Conservation (phyloP, 2,888 invertebrate genomes). For the Helobdella robusta region DNA sequence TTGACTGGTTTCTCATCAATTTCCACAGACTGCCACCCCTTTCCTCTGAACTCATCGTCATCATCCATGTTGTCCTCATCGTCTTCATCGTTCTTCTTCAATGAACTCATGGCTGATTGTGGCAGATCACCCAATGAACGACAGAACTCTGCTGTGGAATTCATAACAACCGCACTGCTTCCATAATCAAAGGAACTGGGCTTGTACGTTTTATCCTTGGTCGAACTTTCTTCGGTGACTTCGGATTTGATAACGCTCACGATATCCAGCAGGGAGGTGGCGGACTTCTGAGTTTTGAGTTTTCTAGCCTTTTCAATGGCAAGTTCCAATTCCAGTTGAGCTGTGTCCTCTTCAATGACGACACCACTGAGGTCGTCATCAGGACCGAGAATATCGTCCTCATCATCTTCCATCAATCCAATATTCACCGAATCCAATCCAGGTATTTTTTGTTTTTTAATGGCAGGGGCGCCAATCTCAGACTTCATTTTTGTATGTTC, state of each 20-base stretch:
- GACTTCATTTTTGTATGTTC: neutral
- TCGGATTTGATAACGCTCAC: neutral
- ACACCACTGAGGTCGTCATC: conserved; percentile 53
- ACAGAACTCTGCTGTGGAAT: conserved; percentile 92
- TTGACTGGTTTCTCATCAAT: conserved; percentile 52
- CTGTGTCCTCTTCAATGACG: conserved; percentile 60
- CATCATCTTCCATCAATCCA: conserved; percentile 7
- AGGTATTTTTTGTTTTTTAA: neutral
- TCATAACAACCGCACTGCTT: conserved; percentile 58
- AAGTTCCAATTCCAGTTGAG: conserved; percentile 59
- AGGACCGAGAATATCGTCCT: conserved; percentile 44
- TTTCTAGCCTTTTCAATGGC: conserved; percentile 66
- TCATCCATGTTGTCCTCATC: conserved; percentile 51
- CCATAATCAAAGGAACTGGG: conserved; percentile 33
- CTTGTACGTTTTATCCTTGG: too few species aligned
- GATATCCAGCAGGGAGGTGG: neutral
- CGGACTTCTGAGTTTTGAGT: conserved; percentile 50
- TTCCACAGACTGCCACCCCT: conserved; percentile 58
- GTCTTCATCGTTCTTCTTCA: conserved; percentile 11
- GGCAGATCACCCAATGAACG: conserved; percentile 88
- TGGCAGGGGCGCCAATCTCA: neutral
- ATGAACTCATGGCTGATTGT: conserved; percentile 60
- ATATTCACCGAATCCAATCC: conserved; percentile 4
- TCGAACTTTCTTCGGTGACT: neutral
- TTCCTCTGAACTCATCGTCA: conserved; percentile 51